Conservation (phyloP, 2,888 invertebrate genomes). For the Ptychoptera albimana region DNA sequence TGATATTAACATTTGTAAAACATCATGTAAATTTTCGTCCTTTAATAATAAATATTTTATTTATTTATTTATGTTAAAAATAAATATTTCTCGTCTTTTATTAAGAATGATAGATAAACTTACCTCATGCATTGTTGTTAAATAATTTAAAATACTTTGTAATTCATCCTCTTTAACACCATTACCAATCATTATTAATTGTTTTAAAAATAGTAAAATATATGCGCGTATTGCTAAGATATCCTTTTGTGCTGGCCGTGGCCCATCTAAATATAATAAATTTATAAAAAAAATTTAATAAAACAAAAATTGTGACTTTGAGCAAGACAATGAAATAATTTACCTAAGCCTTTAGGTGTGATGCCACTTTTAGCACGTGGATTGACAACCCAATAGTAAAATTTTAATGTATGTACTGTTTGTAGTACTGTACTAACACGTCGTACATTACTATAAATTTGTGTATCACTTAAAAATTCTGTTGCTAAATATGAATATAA, state of each 20-base stretch:
- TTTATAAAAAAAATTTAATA: not conserved
- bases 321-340: conserved; percentile 21
- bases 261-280: conserved; percentile 53
- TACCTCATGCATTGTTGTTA: conserved; percentile 95
- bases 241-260: conserved; percentile 85
- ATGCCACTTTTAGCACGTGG: conserved; percentile 91
- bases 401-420: conserved; percentile 96
- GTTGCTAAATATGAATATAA: conserved; percentile 96
- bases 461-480: conserved; percentile 95
- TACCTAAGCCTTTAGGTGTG: conserved; percentile 86
- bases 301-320: not conserved
- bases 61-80: conserved; percentile 19
- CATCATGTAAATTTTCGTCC: conserved; percentile 96
- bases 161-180: conserved; percentile 97
- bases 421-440: conserved; percentile 94
- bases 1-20: conserved; percentile 90
- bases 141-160: conserved; percentile 93
- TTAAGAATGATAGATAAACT: conserved; percentile 12
- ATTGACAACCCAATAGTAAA: conserved; percentile 98
- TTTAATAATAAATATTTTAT: too few relatives aligned
- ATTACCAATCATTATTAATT: conserved; percentile 90
- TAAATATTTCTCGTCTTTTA: conserved; percentile 7
- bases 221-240: conserved; percentile 88
- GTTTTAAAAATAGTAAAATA: conserved; percentile 88
- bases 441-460: conserved; percentile 92